Base-by-base conservation (phyloP, 2,113 vertebrate genomes). In the Pyrgilauda ruficollis region DNA sequence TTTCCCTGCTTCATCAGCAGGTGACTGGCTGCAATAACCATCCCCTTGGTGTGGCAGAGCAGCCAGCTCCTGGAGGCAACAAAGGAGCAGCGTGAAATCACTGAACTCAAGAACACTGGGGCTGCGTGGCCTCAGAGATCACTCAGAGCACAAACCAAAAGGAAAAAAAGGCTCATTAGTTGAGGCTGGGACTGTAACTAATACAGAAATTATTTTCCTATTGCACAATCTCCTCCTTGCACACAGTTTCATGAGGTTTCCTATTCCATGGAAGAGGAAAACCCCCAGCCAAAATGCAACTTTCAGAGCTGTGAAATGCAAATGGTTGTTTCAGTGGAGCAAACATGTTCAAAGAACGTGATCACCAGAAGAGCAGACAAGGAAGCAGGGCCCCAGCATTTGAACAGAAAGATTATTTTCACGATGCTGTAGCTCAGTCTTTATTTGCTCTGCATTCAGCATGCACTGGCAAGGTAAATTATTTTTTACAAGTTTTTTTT, bases 321-420 rank as follows among this genome's bases (percentile, higher is more conserved):
- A 56, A 5, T 1, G 3, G 10, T 76, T 33, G 4, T 56, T 81
- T 52, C 41, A 33, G 47, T 35, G 72, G 20, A 53, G 26, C 6
- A 33, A 64, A 41, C 0, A 2, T 2, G 4, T 31, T 87, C 44
- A 41, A 15, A 58, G 18, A 88, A 44, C 7, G 2, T 0, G 2
- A 19, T 21, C 1, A 7, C 31, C 17, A 43, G 10, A 24, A 24
- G 22, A 31, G 6, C 13, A 22, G 33, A 30, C 3, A 24, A 31
- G 9, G 20, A 41, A 67, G 44, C 37, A 58, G 19, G 16, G 16
- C 22, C 39, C 22, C 15, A 22, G 47, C 8, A 53, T 50, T 46
- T n/a, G 6, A 76, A 44, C 4, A 4, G 35, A 55, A 75, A 62
- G 6, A 43, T 24, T 28, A 44, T 47, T 22, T 78, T 66, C 22